Conservation (phyloP, 2,113 vertebrate species). For the Macrotis lagotis region DNA sequence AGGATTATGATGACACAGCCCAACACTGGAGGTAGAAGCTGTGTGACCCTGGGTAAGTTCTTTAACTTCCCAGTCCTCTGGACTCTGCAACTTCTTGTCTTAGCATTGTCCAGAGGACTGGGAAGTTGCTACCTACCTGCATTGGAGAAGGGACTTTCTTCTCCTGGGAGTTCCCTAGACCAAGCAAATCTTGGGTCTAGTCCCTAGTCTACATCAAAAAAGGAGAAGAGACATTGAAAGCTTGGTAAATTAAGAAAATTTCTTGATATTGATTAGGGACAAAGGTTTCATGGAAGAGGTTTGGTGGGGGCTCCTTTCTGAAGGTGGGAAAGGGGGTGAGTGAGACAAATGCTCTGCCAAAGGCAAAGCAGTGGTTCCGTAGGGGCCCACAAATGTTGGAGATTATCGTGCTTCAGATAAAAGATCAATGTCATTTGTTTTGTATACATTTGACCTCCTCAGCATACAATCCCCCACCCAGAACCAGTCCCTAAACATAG, state of each 20-base stretch:
- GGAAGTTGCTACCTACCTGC: neutral
- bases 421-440: neutral
- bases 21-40: neutral
- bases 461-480: neutral
- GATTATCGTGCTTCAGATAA: neutral
- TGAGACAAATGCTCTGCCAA: no score
- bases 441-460: neutral
- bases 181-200: neutral
- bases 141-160: neutral
- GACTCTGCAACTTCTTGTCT: no score
- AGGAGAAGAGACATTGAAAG: neutral
- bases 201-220: neutral
- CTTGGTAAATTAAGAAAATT: no score
- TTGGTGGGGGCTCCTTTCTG: neutral
- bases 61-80: neutral
- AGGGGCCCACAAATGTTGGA: neutral
- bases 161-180: neutral
- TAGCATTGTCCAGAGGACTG: no score
- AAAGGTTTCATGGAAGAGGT: neutral
- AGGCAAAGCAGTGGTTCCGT: neutral
- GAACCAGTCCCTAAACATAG: neutral
- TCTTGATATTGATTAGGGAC: neutral
- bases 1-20: neutral
- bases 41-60: neutral
- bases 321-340: neutral